These are phyloP conservation scores for Pangasius krempfi DNA, from an alignment of 2,797 vertebrate genomes.

Conservation along the genomic window DNA sequence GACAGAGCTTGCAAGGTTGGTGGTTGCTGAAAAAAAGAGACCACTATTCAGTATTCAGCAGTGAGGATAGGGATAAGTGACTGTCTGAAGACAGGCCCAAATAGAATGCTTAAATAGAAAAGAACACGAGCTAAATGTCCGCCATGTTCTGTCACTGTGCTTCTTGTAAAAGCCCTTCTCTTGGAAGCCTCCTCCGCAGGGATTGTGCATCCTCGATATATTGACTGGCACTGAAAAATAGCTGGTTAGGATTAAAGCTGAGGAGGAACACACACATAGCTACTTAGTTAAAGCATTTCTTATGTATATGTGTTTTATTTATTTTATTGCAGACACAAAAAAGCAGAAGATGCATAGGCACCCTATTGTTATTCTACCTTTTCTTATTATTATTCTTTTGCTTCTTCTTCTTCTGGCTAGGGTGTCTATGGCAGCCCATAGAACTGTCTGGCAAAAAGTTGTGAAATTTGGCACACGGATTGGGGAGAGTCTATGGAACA, in stretches of 20 bases:
- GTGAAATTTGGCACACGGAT: too few species aligned
- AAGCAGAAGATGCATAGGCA: too few species aligned
- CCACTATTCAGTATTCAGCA: constrained; percentile 7
- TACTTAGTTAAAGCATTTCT: background rate
- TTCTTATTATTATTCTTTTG: too few species aligned
- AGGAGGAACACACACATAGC: background rate
- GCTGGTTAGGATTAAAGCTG: background rate
- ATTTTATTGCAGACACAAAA: too few species aligned
- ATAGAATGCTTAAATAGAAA: constrained; percentile 24
- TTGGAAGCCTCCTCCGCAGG: constrained; percentile 12
- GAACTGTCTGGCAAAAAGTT: too few species aligned
- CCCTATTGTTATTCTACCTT: too few species aligned
- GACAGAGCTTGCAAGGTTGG: constrained; percentile 2
- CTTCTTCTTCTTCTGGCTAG: too few species aligned
- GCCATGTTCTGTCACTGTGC: constrained; percentile 10
- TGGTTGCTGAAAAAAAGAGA: background rate
- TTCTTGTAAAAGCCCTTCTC: constrained; percentile 7
- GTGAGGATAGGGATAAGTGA: constrained; percentile 8
- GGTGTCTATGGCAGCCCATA: too few species aligned
- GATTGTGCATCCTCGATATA: background rate
- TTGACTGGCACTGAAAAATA: constrained; percentile 9
- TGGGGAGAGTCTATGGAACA: too few species aligned
- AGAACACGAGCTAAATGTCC: constrained; percentile 10
- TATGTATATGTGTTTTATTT: too few species aligned
- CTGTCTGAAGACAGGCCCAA: background rate